Conservation (phyloP, 2,113 vertebrate genomes). For the Axis porcinus region DNA sequence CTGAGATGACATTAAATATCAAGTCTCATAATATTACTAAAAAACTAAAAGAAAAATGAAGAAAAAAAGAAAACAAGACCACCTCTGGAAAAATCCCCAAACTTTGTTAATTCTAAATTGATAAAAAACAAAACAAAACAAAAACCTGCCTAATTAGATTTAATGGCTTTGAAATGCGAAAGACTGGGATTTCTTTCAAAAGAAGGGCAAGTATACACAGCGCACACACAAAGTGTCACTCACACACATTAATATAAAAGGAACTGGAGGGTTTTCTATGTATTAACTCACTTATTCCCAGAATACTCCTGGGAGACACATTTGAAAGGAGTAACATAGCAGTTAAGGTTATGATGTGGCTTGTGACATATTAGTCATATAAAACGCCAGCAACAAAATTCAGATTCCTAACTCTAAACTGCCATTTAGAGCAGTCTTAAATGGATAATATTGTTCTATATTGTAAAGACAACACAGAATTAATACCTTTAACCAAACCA, state of each 20-base stretch:
- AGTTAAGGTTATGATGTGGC: neutral
- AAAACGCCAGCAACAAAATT: neutral
- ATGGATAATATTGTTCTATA: neutral
- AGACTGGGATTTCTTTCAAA: neutral
- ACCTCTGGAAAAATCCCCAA: neutral
- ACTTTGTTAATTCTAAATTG: neutral
- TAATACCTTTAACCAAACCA: neutral
- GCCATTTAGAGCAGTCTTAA: neutral
- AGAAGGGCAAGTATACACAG: neutral
- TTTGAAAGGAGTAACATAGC: neutral
- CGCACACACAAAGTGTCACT: neutral
- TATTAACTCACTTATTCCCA: neutral
- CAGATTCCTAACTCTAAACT: neutral
- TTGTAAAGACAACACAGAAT: neutral
- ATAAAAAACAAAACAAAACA: neutral
- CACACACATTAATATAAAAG: neutral
- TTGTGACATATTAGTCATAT: neutral
- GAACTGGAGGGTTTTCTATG: neutral
- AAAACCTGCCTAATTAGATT: conserved; percentile 1
- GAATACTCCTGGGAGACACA: neutral
- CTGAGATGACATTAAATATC: neutral
- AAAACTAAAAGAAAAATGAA: neutral
- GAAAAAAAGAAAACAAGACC: neutral
- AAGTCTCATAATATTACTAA: neutral
- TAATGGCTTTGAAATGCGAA: neutral